These are phyloP conservation scores for Pluvianellus socialis DNA, from an alignment of 2,113 vertebrate genomes.

Conservation along the genomic window DNA sequence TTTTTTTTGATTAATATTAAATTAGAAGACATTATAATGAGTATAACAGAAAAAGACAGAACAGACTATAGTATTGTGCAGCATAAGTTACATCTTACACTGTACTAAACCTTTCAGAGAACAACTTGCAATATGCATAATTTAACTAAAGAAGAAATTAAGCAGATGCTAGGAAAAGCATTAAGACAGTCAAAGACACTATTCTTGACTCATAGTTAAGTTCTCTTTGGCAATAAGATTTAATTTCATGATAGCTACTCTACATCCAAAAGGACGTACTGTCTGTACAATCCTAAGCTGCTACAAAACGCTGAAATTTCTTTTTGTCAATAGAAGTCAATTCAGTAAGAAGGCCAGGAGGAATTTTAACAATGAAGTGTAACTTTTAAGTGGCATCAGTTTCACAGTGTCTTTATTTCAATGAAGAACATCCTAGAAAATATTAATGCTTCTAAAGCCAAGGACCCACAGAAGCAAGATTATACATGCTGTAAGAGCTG, in stretches of 20 bases:
- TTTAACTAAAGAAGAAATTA: background rate
- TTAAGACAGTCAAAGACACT: background rate
- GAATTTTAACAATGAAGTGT: background rate
- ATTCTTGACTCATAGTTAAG: background rate
- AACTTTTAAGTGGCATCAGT: background rate
- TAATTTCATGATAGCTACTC: background rate
- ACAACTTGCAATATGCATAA: background rate
- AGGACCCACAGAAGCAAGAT: background rate
- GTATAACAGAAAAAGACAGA: background rate
- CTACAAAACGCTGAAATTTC: background rate
- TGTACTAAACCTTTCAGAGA: background rate
- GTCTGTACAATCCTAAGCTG: background rate
- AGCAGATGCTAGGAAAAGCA: background rate
- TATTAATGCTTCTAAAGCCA: background rate
- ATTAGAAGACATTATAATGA: background rate
- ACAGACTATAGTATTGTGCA: background rate
- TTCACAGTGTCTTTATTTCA: background rate
- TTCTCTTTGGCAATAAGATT: background rate
- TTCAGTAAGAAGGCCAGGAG: background rate
- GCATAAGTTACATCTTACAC: rapidly evolving
- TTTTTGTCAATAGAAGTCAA: background rate
- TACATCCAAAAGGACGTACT: background rate
- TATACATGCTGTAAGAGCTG: background rate
- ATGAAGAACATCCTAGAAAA: background rate
- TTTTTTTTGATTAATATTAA: background rate